Evolutionary conservation across 2,113 vertebrate species (phyloP), one percentile per base, ranked within the genome.

Genomic region (Diglossa brunneiventris): DNA sequence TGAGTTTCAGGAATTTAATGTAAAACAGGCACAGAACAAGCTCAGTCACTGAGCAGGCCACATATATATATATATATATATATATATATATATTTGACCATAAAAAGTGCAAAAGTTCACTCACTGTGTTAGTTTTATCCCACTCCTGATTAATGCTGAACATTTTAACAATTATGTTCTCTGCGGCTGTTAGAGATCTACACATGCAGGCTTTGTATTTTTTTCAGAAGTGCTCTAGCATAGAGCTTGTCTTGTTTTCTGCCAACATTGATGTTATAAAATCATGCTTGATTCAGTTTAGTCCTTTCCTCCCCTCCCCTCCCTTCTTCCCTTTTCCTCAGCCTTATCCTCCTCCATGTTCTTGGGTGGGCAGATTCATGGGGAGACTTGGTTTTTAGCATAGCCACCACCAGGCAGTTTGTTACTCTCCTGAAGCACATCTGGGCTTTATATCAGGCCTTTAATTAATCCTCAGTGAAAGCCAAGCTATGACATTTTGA

Each of bases 391-490:
- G 76, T 93, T 98, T 97, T 97, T 97, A 97, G 97, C 91, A 97
- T 89, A 97, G 96, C 96, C 96, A 98, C 97, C 98, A 98, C 97
- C 93, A 97, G 95, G 97, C 98, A 97, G 97, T 97, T 97, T 97
- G 96, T 97, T 98, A 92, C 97, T 98, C 98, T 98, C 98, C 97
- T 98, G 97, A 97, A 98, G 99, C 99, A 99, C 99, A 99, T 99
- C 99, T 99, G 99, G 99, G 98, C 99, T 99, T 99, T 99, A 99
- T 99, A 99, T 99, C 99, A 99, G 98, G 97, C 98, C 99, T 99
- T 99, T 99, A 99, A 99, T 99, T 99, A 99, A 99, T 99, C 99
- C 99, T 99, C 99, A 99, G 99, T 99, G 99, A 99, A 99, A 99
- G 99, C 99, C 99, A 99, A 98, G 98, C 98, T 98, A 98, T 99